A percentile compares a stretch with the other conserved stretches of the same genome.
phyloP scores from a whole-genome alignment of 2,113 vertebrate species.

The Paraplagusia blochii region DNA sequence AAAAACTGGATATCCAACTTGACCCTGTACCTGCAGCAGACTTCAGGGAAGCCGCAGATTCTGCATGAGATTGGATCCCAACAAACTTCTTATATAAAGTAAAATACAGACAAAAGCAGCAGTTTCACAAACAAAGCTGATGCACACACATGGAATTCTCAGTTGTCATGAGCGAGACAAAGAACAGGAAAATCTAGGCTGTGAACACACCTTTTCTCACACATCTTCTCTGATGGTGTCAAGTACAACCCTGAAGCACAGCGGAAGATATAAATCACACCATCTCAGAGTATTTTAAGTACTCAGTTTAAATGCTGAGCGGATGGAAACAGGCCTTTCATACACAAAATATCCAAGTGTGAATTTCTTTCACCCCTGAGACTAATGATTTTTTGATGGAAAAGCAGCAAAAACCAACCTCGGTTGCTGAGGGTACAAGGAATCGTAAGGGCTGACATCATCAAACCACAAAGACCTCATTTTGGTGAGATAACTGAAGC shows the following conservation, averaged over 20 bases:
- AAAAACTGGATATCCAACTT: constrained; percentile 16
- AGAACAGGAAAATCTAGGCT: constrained; percentile 67
- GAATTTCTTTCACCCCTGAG: neutral
- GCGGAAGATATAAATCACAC: constrained; percentile 4
- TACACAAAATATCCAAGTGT: neutral
- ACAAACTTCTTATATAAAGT: neutral
- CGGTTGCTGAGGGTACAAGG: neutral
- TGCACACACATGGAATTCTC: constrained; percentile 15
- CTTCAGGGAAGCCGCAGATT: constrained; percentile 12
- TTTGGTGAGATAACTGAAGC: constrained; percentile 23
- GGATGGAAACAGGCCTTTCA: neutral
- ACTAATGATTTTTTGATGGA: constrained; percentile 1
- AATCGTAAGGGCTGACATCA: constrained; percentile 20
- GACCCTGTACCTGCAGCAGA: neutral
- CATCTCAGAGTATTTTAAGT: neutral
- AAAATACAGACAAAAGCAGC: constrained; percentile 11
- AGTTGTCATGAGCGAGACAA: constrained; percentile 14
- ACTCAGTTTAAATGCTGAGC: constrained; percentile 7
- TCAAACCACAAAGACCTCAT: constrained; percentile 29
- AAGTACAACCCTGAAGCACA: constrained; percentile 22
- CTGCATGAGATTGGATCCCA: neutral
- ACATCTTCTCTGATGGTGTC: constrained; percentile 5
- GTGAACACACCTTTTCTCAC: constrained; percentile 48
- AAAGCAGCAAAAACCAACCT: neutral
- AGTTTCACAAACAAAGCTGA: constrained; percentile 9